These are phyloP conservation scores for Pristionchus mayeri DNA, from an alignment of 2,888 invertebrate species.

Conservation along the genomic window DNA sequence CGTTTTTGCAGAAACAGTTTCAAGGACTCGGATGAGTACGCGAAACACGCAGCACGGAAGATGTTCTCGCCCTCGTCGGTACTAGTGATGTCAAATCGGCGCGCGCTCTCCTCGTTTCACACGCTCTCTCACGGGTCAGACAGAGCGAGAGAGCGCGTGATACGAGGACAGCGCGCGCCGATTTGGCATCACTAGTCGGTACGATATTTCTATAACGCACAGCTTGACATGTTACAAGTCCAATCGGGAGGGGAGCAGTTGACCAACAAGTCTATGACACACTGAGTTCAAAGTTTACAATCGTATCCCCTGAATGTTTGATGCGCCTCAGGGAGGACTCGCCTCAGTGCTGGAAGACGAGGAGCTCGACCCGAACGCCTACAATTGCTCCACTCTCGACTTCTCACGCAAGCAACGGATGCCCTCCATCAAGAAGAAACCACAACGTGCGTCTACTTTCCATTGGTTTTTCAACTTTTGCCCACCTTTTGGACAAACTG, in stretches of 20 bases:
- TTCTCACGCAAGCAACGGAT: conserved; percentile 46
- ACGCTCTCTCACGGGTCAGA: too few species aligned
- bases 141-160: too few species aligned
- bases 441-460: not conserved
- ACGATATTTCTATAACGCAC: too few species aligned
- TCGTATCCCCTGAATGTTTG: not conserved
- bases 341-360: conserved; percentile 46
- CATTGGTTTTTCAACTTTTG: not conserved
- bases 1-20: conserved; percentile 7
- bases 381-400: conserved; percentile 42
- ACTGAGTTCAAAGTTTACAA: too few species aligned
- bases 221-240: too few species aligned
- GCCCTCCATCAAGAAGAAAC: conserved; percentile 38
- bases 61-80: conserved; percentile 42
- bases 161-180: too few species aligned
- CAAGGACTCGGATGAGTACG: conserved; percentile 41
- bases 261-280: too few species aligned
- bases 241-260: too few species aligned
- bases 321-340: conserved; percentile 35
- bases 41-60: conserved; percentile 36
- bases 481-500: too few species aligned
- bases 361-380: conserved; percentile 30
- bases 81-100: not conserved
- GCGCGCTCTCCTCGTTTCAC: not conserved
- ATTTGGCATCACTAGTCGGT: too few species aligned